phyloP scores from a whole-genome alignment of 2,888 invertebrate genomes.

The Trichogramma evanescens region DNA sequence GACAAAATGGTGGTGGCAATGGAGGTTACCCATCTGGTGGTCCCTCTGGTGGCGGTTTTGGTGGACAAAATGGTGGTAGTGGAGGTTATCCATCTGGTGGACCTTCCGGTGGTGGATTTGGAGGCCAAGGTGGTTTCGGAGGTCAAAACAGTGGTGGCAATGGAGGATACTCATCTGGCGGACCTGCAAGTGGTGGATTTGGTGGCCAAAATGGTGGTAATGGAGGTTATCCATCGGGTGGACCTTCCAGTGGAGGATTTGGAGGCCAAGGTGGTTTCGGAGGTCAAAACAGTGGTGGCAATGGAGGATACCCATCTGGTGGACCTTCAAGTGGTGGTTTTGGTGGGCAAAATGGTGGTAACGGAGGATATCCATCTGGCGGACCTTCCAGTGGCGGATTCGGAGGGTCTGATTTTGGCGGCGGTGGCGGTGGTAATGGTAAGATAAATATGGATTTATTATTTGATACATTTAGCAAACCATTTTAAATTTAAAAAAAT shows the following conservation, averaged over 20 bases:
- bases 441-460: neutral
- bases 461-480: neutral
- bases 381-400: constrained; percentile 17
- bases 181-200: constrained; percentile 24
- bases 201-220: constrained; percentile 8
- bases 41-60: constrained; percentile 18
- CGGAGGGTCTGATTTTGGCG: neutral
- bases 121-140: constrained; percentile 21
- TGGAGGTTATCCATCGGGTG: constrained; percentile 30
- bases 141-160: constrained; percentile 22
- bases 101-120: constrained; percentile 19
- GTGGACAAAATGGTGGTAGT: constrained; percentile 14
- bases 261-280: constrained; percentile 13
- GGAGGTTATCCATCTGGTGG: constrained; percentile 27
- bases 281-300: constrained; percentile 22
- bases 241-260: constrained; percentile 23
- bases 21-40: constrained; percentile 28
- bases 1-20: constrained; percentile 13
- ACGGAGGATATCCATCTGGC: constrained; percentile 34
- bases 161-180: constrained; percentile 28
- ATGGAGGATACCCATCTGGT: constrained; percentile 26
- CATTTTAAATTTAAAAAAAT: neutral
- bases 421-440: constrained; percentile 17
- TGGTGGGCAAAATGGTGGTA: constrained; percentile 15
- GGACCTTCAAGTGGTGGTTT: neutral